Evolutionary conservation across 2,888 invertebrate genomes (phyloP).

Genomic region (Phorcus lineatus): DNA sequence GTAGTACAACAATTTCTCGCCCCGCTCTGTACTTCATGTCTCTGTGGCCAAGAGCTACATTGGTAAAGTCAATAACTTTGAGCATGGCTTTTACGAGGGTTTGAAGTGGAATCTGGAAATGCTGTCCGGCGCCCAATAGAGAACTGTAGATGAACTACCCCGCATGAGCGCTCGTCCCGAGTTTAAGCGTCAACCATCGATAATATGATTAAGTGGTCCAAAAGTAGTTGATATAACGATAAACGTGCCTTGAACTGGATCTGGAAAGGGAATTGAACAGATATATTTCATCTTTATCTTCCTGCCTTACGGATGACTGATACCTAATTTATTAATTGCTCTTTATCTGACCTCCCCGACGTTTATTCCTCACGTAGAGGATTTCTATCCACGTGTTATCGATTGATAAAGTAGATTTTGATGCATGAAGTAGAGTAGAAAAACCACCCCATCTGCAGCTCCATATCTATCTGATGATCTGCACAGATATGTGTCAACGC

Average conservation of each 20-base stretch:
- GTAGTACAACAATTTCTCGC: not conserved
- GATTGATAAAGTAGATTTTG: conserved; percentile 25
- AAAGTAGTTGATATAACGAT: conserved; percentile 24
- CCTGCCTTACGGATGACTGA: conserved; percentile 2
- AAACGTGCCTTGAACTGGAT: conserved; percentile 14
- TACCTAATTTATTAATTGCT: conserved; percentile 20
- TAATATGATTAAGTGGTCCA: conserved; percentile 22
- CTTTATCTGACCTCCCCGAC: conserved; percentile 11
- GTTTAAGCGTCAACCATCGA: conserved; percentile 10
- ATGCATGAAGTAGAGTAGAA: conserved; percentile 11
- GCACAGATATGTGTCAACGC: too few relatives aligned
- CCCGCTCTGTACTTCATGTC: not conserved
- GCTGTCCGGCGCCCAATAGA: conserved; percentile 17
- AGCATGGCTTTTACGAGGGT: conserved; percentile 5
- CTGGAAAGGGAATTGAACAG: conserved; percentile 15
- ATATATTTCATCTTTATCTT: conserved; percentile 22
- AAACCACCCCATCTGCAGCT: not conserved
- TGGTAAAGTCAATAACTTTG: conserved; percentile 15
- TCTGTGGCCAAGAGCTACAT: conserved; percentile 3
- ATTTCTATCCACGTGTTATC: conserved; percentile 12
- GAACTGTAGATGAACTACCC: not conserved
- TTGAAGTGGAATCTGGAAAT: conserved; percentile 5
- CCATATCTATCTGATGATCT: too few relatives aligned
- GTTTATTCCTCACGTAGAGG: conserved; percentile 6
- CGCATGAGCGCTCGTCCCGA: not conserved